These are phyloP conservation scores for Xiphydria camelus DNA, from an alignment of 2,888 invertebrate genomes.

Conservation along the genomic window DNA sequence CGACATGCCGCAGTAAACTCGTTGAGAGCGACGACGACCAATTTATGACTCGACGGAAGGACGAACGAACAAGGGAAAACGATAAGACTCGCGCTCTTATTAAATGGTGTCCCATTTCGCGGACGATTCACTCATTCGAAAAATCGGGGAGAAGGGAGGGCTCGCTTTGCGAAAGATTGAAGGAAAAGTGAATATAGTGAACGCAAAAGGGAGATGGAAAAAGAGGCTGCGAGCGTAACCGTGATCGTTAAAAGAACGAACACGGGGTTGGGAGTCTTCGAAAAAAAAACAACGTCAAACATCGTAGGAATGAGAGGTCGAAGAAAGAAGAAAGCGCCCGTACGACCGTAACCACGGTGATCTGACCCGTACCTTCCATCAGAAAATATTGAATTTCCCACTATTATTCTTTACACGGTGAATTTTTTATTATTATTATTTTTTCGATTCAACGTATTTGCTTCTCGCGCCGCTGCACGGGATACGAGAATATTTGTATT, in stretches of 20 bases:
- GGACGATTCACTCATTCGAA: too few species aligned
- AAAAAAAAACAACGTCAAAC: too few species aligned
- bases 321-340: slow-evolving; percentile 29
- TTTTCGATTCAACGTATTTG: background rate
- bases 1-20: slow-evolving; percentile 8
- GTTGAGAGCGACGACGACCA: background rate
- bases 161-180: too few species aligned
- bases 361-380: slow-evolving; percentile 22
- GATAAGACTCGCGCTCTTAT: background rate
- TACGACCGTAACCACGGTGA: slow-evolving; percentile 35
- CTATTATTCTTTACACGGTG: slow-evolving; percentile 20
- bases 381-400: slow-evolving; percentile 27
- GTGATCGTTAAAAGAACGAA: too few species aligned
- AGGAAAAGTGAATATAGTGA: too few species aligned
- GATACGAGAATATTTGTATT: background rate
- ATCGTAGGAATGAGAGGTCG: too few species aligned
- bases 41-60: background rate
- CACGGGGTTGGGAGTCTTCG: too few species aligned
- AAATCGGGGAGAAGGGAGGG: too few species aligned
- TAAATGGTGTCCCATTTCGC: background rate
- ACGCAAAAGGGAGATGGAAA: too few species aligned
- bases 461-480: background rate
- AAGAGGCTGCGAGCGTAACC: too few species aligned
- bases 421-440: too few species aligned
- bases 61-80: too few species aligned